Percentiles rank a stretch among this genome's conserved stretches.
Evolutionary conservation across 2,113 vertebrate genomes (phyloP).

Genomic region (Neotragus moschatus): DNA sequence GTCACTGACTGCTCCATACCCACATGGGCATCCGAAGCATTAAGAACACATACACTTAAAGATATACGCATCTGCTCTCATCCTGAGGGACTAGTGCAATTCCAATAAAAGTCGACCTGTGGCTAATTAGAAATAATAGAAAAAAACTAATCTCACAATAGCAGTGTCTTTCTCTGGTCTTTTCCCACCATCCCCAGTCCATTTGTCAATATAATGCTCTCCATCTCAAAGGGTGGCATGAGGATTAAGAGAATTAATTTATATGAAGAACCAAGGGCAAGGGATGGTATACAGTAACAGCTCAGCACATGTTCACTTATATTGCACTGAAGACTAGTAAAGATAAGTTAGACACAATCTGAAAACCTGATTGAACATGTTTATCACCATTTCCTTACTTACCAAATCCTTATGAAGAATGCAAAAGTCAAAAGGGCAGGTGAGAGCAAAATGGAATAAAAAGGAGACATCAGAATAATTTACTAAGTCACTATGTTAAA

Average conservation of each 20-base stretch:
- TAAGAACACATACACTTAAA: not conserved
- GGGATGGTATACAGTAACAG: fast-evolving
- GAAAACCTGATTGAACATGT: not conserved
- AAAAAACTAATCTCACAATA: not conserved
- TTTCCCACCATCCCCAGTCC: too few species aligned
- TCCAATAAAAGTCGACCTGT: not conserved
- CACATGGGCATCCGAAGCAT: not conserved
- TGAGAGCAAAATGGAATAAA: not conserved
- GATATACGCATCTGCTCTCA: not conserved
- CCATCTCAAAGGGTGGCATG: too few species aligned
- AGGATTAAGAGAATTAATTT: not conserved
- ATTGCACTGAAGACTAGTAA: fast-evolving
- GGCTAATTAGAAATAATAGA: not conserved
- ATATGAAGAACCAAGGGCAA: not conserved
- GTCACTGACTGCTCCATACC: fast-evolving
- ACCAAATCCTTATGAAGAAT: not conserved
- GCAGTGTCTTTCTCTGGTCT: not conserved
- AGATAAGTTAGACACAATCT: not conserved
- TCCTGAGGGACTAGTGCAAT: not conserved
- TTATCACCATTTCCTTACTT: not conserved
- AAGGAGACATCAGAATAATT: not conserved
- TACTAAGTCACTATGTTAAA: not conserved
- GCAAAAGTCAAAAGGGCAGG: not conserved
- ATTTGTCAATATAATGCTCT: fast-evolving
- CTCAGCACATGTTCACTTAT: fast-evolving